Evolutionary conservation across 1,140 invertebrate genomes (phyloP).

Genomic region (Drosophila pruinosa): DNA sequence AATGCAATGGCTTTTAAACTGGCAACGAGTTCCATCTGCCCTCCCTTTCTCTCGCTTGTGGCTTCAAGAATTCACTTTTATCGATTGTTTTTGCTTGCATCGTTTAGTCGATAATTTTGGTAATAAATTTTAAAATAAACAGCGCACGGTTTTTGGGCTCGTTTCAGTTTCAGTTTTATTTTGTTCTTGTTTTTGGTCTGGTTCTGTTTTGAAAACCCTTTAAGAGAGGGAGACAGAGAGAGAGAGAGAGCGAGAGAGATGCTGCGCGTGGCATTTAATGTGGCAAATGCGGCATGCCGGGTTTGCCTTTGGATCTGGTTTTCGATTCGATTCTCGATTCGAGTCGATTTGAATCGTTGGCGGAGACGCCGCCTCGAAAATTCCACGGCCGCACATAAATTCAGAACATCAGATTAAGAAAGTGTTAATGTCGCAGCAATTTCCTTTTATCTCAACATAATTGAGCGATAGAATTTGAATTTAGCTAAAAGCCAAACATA

Average conservation of each 20-base stretch:
- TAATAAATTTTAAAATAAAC: conserved; percentile 82
- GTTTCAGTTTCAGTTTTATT: conserved; percentile 11
- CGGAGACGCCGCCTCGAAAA: conserved; percentile 71
- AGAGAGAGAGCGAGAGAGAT: neutral
- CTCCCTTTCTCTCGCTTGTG: neutral
- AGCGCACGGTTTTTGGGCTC: conserved; percentile 45
- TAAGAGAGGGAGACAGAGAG: neutral
- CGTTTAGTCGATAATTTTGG: conserved; percentile 83
- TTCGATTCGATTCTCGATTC: neutral
- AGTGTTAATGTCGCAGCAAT: conserved; percentile 81
- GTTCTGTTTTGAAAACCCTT: conserved; percentile 6
- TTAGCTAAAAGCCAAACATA: conserved; percentile 82
- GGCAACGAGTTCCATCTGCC: conserved; percentile 17
- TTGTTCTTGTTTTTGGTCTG: neutral
- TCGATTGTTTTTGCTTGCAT: conserved; percentile 82
- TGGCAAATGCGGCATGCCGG: conserved; percentile 3
- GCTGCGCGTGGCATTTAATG: conserved; percentile 20
- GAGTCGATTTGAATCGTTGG: conserved; percentile 1
- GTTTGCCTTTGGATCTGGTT: neutral
- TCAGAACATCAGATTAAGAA: conserved; percentile 81
- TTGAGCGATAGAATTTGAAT: conserved; percentile 82
- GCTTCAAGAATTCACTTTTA: conserved; percentile 79
- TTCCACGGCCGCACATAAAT: conserved; percentile 78
- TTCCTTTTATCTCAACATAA: conserved; percentile 82
- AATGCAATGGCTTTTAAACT: conserved; percentile 69